Conservation (phyloP, 1,140 invertebrate genomes). For the Hypothenemus hampei region DNA sequence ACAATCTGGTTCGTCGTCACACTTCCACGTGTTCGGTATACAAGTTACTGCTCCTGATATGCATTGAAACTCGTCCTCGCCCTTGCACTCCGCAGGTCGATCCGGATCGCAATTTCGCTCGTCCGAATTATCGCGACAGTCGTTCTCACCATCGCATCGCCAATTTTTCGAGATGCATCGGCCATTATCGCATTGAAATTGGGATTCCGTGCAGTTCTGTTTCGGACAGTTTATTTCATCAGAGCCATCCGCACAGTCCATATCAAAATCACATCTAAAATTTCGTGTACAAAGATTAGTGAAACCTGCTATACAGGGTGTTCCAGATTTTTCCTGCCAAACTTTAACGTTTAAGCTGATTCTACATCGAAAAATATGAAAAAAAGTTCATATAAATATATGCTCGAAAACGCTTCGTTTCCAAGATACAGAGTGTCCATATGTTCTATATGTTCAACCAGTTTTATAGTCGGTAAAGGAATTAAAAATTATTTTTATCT, state of each 20-base stretch:
- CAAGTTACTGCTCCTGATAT: slow-evolving; percentile 47
- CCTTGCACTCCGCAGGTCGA: slow-evolving; percentile 36
- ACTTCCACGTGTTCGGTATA: slow-evolving; percentile 64
- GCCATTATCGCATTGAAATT: slow-evolving; percentile 68
- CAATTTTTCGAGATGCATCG: slow-evolving; percentile 74
- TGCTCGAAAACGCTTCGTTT: too few species aligned
- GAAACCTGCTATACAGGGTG: too few species aligned
- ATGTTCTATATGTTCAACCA: too few species aligned
- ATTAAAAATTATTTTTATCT: too few species aligned
- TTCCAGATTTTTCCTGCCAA: neutral
- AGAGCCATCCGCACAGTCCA: slow-evolving; percentile 57
- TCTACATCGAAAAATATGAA: neutral
- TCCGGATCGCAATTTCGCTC: slow-evolving; percentile 51
- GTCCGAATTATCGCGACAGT: slow-evolving; percentile 71
- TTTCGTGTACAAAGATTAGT: slow-evolving; percentile 3
- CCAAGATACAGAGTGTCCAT: too few species aligned
- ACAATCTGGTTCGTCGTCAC: slow-evolving; percentile 43
- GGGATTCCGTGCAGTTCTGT: slow-evolving; percentile 61
- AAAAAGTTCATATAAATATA: too few species aligned
- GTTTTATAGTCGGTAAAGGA: too few species aligned
- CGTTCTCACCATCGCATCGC: slow-evolving; percentile 71
- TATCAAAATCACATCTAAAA: slow-evolving; percentile 55
- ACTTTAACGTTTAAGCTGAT: neutral
- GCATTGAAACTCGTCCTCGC: slow-evolving; percentile 41
- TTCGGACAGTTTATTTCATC: slow-evolving; percentile 52